These are phyloP conservation scores for Taenaris catops DNA, from an alignment of 2,888 invertebrate genomes.

Conservation along the genomic window DNA sequence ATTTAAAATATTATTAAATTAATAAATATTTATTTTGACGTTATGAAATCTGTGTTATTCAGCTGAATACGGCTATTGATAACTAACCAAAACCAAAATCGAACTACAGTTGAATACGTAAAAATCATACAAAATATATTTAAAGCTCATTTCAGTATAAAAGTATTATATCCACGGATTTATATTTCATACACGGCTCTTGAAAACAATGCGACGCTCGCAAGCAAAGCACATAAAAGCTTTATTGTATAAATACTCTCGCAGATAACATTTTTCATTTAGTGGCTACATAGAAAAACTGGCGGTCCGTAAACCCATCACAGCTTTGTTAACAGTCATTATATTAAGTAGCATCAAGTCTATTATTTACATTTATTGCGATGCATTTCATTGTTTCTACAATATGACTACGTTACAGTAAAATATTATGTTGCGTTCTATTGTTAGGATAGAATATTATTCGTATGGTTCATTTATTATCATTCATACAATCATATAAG, in stretches of 20 bases:
- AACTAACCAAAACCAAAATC: no score
- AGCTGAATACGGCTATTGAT: no score
- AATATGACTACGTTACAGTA: background rate
- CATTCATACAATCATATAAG: no score
- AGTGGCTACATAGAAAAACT: constrained; percentile 9
- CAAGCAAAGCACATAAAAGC: constrained; percentile 6
- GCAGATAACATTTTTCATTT: constrained; percentile 9
- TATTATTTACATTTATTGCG: constrained; percentile 5
- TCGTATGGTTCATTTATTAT: no score
- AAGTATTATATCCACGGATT: background rate
- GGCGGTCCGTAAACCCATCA: constrained; percentile 7
- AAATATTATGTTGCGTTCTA: no score
- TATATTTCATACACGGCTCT: constrained; percentile 1
- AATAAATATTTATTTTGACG: no score
- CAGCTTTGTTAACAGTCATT: constrained; percentile 8
- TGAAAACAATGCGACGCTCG: constrained; percentile 5
- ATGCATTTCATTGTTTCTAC: constrained; percentile 4
- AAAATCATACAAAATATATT: no score
- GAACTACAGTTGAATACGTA: no score
- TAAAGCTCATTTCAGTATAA: background rate
- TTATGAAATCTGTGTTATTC: no score
- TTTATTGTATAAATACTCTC: constrained; percentile 7
- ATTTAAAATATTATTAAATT: no score
- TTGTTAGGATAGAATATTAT: no score
- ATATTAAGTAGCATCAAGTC: background rate